phyloP scores from a whole-genome alignment of 2,888 invertebrate genomes.

The Gryllus longicercus region DNA sequence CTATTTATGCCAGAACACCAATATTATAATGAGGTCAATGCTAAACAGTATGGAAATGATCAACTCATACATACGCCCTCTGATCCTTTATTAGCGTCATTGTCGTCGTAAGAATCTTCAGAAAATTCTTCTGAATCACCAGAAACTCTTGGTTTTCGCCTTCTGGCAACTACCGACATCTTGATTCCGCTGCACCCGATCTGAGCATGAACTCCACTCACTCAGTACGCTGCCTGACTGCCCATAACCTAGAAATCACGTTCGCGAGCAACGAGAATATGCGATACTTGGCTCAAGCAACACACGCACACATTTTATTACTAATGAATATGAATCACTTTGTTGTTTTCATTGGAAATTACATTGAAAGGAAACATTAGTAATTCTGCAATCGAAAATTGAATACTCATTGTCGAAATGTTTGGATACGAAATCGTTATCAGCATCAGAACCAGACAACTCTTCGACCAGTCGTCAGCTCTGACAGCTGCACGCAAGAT shows the following conservation, averaged over 20 bases:
- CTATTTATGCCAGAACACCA: slow-evolving; percentile 18
- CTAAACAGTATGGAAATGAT: not conserved
- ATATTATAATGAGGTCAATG: not conserved
- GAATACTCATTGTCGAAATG: too few relatives aligned
- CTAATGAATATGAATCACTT: too few relatives aligned
- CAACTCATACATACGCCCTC: slow-evolving; percentile 31
- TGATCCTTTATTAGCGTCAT: slow-evolving; percentile 32
- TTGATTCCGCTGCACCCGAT: slow-evolving; percentile 28
- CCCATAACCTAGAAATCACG: not conserved
- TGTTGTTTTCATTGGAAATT: too few relatives aligned
- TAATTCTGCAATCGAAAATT: too few relatives aligned
- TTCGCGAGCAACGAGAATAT: not conserved
- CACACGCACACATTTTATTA: too few relatives aligned
- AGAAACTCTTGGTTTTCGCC: slow-evolving; percentile 31
- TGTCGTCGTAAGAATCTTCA: slow-evolving; percentile 33
- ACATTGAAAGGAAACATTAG: too few relatives aligned
- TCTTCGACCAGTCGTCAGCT: too few relatives aligned
- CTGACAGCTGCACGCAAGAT: too few relatives aligned
- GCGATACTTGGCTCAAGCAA: not conserved
- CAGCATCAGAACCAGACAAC: too few relatives aligned
- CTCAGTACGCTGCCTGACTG: not conserved
- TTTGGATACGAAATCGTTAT: too few relatives aligned
- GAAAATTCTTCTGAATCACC: slow-evolving; percentile 36
- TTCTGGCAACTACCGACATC: slow-evolving; percentile 34
- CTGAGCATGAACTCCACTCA: not conserved